These are phyloP conservation scores for Napeogenes sylphis DNA, from an alignment of 2,888 invertebrate species.

Conservation along the genomic window DNA sequence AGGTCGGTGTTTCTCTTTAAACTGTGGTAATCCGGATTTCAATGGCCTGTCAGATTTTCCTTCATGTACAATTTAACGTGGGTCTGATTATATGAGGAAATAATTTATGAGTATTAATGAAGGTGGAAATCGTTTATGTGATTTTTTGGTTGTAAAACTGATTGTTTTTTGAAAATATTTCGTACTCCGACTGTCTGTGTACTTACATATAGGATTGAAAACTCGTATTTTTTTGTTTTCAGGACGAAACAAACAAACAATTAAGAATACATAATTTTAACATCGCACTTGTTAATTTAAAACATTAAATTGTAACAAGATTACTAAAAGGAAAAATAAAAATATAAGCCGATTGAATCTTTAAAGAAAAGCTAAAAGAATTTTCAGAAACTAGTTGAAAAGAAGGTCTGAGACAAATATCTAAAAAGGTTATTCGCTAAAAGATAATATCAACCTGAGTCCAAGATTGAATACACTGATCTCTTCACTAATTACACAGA, in stretches of 20 bases:
- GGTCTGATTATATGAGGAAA: slow-evolving; percentile 2
- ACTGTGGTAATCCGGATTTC: slow-evolving; percentile 41
- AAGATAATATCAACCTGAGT: neutral
- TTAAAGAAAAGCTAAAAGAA: neutral
- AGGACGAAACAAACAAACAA: no score
- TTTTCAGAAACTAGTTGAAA: neutral
- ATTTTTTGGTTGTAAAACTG: neutral
- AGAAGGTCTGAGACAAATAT: neutral
- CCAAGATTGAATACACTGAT: slow-evolving; percentile 1
- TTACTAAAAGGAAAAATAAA: no score
- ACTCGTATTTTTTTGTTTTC: no score
- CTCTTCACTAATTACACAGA: slow-evolving; percentile 4
- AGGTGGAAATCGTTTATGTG: slow-evolving; percentile 3
- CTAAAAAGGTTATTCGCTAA: slow-evolving; percentile 2
- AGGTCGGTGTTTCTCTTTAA: slow-evolving; percentile 39
- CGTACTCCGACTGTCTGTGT: no score
- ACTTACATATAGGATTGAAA: no score
- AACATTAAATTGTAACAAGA: no score
- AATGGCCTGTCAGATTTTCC: slow-evolving; percentile 34
- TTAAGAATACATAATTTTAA: no score
- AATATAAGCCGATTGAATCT: no score
- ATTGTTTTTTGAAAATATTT: no score
- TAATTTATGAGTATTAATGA: slow-evolving; percentile 2
- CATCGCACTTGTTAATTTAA: no score
- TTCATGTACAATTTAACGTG: slow-evolving; percentile 16